Conservation (phyloP, 2,797 vertebrate species). For the Alauda arvensis region DNA sequence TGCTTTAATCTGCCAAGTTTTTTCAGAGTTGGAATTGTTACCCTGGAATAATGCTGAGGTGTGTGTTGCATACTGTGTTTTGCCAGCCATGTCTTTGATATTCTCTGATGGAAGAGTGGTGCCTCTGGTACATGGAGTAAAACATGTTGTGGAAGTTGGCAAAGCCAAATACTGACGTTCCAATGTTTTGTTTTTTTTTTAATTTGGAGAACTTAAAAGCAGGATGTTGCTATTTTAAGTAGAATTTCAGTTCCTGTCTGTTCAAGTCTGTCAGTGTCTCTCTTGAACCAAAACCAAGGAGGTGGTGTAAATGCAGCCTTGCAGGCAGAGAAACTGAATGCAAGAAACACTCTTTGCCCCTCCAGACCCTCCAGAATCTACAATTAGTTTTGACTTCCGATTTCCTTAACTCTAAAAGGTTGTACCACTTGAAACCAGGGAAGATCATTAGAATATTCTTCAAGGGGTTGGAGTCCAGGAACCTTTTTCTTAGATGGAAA, state of each 20-base stretch:
- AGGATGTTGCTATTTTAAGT: constrained; percentile 34
- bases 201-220: constrained; percentile 1
- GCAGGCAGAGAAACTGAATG: background rate
- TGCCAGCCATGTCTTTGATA: background rate
- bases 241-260: constrained; percentile 19
- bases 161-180: background rate
- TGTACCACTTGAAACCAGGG: background rate
- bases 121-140: background rate
- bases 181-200: background rate
- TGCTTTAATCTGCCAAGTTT: background rate
- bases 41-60: background rate
- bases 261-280: background rate
- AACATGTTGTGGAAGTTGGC: background rate
- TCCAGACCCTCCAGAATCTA: background rate
- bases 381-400: background rate
- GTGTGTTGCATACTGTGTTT: background rate
- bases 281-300: background rate
- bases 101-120: background rate
- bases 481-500: background rate
- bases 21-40: background rate
- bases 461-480: background rate
- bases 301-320: background rate
- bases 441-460: background rate
- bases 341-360: background rate
- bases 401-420: background rate